Percentiles rank a stretch among this genome's conserved stretches.
phyloP scores from a whole-genome alignment of 2,113 vertebrate genomes.

The Pterocles orientalis region DNA sequence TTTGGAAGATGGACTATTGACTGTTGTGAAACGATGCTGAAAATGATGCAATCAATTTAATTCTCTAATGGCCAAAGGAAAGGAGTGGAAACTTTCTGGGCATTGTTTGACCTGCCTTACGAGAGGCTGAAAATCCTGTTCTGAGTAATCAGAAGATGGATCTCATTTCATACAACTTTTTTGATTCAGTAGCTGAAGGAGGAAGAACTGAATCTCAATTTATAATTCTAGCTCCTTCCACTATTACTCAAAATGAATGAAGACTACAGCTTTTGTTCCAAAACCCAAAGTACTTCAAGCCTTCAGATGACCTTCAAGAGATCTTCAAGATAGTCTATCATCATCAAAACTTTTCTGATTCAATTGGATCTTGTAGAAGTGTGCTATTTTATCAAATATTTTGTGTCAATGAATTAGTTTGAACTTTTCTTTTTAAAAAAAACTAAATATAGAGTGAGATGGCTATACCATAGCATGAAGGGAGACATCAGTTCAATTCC shows the following conservation, averaged over 20 bases:
- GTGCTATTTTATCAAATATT: not conserved
- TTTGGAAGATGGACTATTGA: conserved; percentile 55
- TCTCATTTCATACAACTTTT: not conserved
- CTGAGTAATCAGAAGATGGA: conserved; percentile 37
- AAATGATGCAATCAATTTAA: conserved; percentile 54
- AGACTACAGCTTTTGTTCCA: not conserved
- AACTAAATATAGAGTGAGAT: not conserved
- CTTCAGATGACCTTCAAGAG: conserved; percentile 11
- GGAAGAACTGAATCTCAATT: not conserved
- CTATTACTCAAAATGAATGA: conserved; percentile 17
- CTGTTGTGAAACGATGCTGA: conserved; percentile 55
- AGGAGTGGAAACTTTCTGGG: conserved; percentile 49
- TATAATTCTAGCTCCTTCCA: not conserved
- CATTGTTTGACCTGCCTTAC: conserved; percentile 30
- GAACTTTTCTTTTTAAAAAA: not conserved
- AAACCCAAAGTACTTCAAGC: not conserved
- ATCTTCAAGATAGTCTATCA: not conserved
- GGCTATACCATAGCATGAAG: not conserved
- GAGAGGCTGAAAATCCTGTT: conserved; percentile 16
- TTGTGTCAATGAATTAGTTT: not conserved
- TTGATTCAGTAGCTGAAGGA: not conserved
- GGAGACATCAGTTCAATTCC: not conserved
- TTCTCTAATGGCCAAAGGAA: conserved; percentile 42
- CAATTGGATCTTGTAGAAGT: not conserved
- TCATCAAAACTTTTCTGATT: not conserved